Evolutionary conservation across 2,888 invertebrate species (phyloP).

Genomic region (Pristionchus arcanus): DNA sequence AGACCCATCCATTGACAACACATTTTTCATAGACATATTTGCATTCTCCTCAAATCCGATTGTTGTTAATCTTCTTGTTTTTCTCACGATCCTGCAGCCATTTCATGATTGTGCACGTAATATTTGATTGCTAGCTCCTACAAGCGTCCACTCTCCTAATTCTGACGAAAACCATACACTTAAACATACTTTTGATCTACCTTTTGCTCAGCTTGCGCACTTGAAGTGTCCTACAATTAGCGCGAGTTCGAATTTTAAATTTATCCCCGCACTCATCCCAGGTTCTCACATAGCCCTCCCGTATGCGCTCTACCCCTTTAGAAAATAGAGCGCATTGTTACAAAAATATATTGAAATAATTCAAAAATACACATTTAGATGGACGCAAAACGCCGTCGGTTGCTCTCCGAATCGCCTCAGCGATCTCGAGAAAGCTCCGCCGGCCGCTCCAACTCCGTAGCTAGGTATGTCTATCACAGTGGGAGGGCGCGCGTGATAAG

Average conservation of each 20-base stretch:
- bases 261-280: not conserved
- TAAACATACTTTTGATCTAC: not conserved
- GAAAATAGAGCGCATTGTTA: not conserved
- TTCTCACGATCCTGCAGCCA: not conserved
- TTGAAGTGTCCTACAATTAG: constrained; percentile 8
- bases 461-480: not conserved
- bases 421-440: constrained; percentile 36
- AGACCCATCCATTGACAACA: not conserved
- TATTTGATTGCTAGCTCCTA: not conserved
- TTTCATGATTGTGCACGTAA: not conserved
- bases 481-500: not conserved
- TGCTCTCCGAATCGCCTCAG: constrained; percentile 17
- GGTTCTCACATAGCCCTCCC: not conserved
- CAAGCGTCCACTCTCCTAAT: not conserved
- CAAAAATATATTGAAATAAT: not conserved
- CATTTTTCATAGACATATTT: no score
- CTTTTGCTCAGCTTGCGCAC: constrained; percentile 1
- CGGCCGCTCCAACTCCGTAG: constrained; percentile 22
- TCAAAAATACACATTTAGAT: not conserved
- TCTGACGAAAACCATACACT: not conserved
- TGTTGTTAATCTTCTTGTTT: not conserved
- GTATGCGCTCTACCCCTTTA: not conserved
- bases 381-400: constrained; percentile 27
- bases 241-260: constrained; percentile 31
- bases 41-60: not conserved